phyloP scores from a whole-genome alignment of 1,140 invertebrate genomes.

The Drosophila ogumai region DNA sequence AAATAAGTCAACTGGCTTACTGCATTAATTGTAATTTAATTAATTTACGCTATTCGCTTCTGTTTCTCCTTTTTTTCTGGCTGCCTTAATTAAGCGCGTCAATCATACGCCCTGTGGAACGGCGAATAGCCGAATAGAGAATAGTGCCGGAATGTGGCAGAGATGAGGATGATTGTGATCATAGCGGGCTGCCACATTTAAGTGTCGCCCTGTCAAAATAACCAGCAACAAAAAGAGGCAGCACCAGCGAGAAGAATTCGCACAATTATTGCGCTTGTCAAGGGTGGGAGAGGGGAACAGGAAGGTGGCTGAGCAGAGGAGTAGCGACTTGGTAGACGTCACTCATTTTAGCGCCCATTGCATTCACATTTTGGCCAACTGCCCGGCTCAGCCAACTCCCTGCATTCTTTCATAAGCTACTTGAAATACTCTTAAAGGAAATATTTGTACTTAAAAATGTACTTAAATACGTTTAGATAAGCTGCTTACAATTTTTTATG shows the following conservation, averaged over 20 bases:
- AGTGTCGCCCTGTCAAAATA: constrained; percentile 70
- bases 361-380: constrained; percentile 55
- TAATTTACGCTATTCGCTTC: constrained; percentile 59
- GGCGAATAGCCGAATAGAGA: constrained; percentile 35
- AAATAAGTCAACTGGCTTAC: constrained; percentile 50
- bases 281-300: not conserved
- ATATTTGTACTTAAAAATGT: not conserved
- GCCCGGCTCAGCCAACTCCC: constrained; percentile 11
- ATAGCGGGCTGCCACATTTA: constrained; percentile 59
- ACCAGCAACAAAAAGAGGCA: constrained; percentile 25
- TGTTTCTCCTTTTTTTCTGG: constrained; percentile 26
- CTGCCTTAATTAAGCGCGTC: constrained; percentile 70
- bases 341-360: constrained; percentile 71
- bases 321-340: constrained; percentile 38
- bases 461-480: not conserved
- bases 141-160: constrained; percentile 30
- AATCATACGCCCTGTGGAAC: constrained; percentile 72
- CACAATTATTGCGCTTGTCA: constrained; percentile 74
- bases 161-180: constrained; percentile 38
- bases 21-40: constrained; percentile 80
- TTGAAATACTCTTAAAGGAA: not conserved
- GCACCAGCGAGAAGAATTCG: constrained; percentile 56
- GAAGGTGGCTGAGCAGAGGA: not conserved
- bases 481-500: too few species aligned
- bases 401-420: not conserved